Conservation (phyloP, 2,888 invertebrate species). For the Panzeria rudis region DNA sequence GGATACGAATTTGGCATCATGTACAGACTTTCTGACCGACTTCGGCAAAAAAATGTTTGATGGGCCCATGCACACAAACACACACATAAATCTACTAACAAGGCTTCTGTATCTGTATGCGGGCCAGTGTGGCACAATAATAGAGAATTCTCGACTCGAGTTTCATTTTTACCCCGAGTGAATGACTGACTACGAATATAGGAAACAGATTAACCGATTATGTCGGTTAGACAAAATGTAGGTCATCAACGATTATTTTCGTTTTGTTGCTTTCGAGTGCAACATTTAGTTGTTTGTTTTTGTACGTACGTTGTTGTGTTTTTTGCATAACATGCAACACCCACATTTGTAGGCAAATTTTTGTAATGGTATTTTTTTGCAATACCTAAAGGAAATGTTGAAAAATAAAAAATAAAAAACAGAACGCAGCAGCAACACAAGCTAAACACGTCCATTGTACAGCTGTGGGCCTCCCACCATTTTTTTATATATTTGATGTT, state of each 20-base stretch:
- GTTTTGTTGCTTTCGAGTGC: conserved; percentile 32
- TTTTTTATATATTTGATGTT: background rate
- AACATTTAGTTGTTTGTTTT: conserved; percentile 51
- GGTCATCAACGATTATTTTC: conserved; percentile 69
- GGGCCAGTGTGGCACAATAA: background rate
- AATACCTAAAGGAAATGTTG: conserved; percentile 37
- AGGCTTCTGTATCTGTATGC: background rate
- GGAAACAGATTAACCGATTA: conserved; percentile 71
- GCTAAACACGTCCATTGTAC: background rate
- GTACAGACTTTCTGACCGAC: too few relatives aligned
- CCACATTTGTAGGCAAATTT: conserved; percentile 37
- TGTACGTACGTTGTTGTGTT: conserved; percentile 4
- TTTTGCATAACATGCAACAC: conserved; percentile 53
- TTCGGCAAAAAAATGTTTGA: too few relatives aligned
- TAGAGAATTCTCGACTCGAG: conserved; percentile 38
- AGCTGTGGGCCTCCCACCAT: background rate
- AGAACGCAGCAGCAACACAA: conserved; percentile 3
- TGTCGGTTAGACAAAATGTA: conserved; percentile 67
- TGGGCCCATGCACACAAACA: background rate
- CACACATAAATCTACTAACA: background rate
- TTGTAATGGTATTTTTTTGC: conserved; percentile 22
- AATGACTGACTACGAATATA: conserved; percentile 2
- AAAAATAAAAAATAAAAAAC: conserved; percentile 19
- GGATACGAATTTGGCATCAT: too few relatives aligned
- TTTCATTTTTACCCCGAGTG: conserved; percentile 9